Evolutionary conservation across 2,113 vertebrate species (phyloP).

Genomic region (Sardina pilchardus): DNA sequence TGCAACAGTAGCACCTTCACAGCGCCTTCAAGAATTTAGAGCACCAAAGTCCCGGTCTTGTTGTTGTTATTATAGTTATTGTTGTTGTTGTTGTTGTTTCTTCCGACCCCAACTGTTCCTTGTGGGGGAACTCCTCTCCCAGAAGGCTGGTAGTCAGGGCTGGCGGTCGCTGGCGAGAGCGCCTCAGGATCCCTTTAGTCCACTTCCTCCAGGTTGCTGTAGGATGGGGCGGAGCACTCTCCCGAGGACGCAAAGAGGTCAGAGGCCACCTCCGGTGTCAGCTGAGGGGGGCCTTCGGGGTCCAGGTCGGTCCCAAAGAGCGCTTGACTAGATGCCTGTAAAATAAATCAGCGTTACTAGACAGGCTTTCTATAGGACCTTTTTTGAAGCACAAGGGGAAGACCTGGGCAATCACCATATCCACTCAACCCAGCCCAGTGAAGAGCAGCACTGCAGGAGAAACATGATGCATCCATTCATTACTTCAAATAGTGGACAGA

Average conservation of each 20-base stretch:
- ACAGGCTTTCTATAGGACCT: not conserved
- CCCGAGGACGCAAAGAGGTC: slow-evolving; percentile 80
- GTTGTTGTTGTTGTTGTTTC: not conserved
- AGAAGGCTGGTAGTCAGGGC: slow-evolving; percentile 21
- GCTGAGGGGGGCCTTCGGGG: slow-evolving; percentile 78
- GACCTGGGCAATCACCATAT: not conserved
- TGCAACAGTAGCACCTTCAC: slow-evolving; percentile 46
- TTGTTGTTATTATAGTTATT: not conserved
- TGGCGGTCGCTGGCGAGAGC: not conserved
- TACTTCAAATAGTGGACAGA: not conserved
- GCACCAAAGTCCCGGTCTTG: slow-evolving; percentile 35
- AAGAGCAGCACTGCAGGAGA: not conserved
- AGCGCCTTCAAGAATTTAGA: slow-evolving; percentile 43
- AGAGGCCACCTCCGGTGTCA: slow-evolving; percentile 77
- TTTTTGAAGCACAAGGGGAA: not conserved
- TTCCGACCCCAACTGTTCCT: not conserved
- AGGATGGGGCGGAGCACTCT: slow-evolving; percentile 82
- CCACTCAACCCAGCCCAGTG: not conserved
- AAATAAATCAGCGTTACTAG: slow-evolving; percentile 77
- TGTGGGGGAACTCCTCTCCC: slow-evolving; percentile 39
- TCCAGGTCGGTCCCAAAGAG: slow-evolving; percentile 81
- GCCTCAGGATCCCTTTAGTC: slow-evolving; percentile 69
- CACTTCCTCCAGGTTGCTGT: slow-evolving; percentile 99
- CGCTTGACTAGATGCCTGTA: slow-evolving; percentile 87
- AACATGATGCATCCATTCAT: not conserved